Evolutionary conservation across 2,113 vertebrate genomes (phyloP), one percentile per base, ranked within the genome.

Genomic region (crab-eating macaque (Macaca fascicularis)): DNA sequence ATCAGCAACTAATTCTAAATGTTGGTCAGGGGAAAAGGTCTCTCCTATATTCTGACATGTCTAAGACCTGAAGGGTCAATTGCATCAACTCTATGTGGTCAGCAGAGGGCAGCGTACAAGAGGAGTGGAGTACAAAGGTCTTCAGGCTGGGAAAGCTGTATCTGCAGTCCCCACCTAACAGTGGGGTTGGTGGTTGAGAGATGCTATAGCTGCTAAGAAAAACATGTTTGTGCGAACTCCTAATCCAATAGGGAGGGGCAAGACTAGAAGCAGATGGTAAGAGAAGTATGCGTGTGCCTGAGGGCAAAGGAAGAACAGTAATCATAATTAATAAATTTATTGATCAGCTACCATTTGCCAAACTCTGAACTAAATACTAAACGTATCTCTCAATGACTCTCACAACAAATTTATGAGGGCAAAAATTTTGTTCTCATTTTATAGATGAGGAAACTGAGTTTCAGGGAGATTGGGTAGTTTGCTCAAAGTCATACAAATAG

Each of bases 21-120:
- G n/a, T n/a, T 55, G 4, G 1, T 81, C 5, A 50, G 8, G 12
- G 35, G 22, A n/a, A 69, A 87, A 43, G 23, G 10, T 89, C 50
- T 92, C 38, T 95, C 19, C 23, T 32, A 2, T 12, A n/a, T 82
- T 84, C 35, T 69, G 48, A 64, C 17, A 48, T 16, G 35, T 32
- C 22, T 16, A 38, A 59, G 61, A 89, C 22, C 5, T 11, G 59
- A 80, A 25, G 30, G 43, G 70, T 59, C 89, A 48, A 59, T 52
- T 91, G 93, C 45, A 97, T 35, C 23, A 74, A 59, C 12, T 5
- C 8, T 8, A 14, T 82, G 23, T 74, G n/a, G 74, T 78, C 78
- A 90, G 78, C 52, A 97, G 94, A 96, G 97, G 67, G 64, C 89
- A 89, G 89, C 7, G 6, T 94, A 6, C 32, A 79, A 79, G 84